Evolutionary conservation across 2,797 vertebrate species (phyloP).

Genomic region (Fratercula arctica): DNA sequence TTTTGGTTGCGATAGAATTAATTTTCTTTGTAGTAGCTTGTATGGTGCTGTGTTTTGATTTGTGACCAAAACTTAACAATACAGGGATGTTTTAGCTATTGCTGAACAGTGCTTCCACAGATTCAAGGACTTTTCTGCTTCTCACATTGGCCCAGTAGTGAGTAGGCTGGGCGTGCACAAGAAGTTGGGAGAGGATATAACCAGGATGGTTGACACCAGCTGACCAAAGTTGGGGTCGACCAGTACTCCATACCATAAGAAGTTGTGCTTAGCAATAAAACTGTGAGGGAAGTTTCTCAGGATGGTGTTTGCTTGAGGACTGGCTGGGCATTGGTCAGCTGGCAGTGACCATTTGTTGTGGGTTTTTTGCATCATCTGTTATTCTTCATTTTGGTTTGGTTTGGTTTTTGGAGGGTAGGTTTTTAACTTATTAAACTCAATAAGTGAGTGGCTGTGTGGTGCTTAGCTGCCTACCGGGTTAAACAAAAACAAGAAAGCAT

Average conservation of each 20-base stretch:
- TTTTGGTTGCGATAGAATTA: neutral
- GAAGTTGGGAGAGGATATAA: neutral
- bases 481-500: neutral
- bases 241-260: too few species aligned
- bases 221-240: neutral
- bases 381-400: neutral
- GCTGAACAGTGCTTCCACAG: neutral
- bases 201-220: neutral
- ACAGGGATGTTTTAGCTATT: neutral
- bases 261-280: neutral
- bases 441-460: accelerated
- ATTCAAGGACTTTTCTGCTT: neutral
- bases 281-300: neutral
- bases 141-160: neutral
- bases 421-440: neutral
- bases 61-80: neutral
- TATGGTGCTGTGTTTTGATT: neutral
- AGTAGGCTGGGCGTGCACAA: too few species aligned
- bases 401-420: neutral
- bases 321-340: neutral
- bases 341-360: neutral
- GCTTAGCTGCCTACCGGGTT: neutral
- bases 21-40: neutral
- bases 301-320: accelerated
- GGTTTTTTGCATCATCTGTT: neutral